These are phyloP conservation scores for Drosophila athabasca DNA, from an alignment of 1,140 invertebrate genomes.

Conservation along the genomic window DNA sequence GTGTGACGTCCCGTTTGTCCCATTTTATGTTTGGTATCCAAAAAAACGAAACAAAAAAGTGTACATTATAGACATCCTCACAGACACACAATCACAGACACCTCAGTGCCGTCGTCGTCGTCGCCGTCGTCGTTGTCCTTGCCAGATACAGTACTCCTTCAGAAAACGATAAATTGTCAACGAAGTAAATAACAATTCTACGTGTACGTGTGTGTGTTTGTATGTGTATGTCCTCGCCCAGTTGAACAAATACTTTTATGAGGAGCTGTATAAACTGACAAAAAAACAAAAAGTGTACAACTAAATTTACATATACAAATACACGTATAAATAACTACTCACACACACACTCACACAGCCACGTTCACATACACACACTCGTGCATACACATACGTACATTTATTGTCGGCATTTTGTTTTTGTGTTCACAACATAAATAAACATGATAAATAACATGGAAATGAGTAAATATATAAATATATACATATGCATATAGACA, in stretches of 20 bases:
- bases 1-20: conserved; percentile 71
- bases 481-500: conserved; percentile 41
- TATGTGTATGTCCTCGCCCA: conserved; percentile 33
- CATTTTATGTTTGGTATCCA: conserved; percentile 37
- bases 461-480: conserved; percentile 44
- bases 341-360: conserved; percentile 36
- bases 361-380: conserved; percentile 1
- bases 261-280: conserved; percentile 31
- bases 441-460: conserved; percentile 58
- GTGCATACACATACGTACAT: conserved; percentile 30
- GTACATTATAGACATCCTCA: conserved; percentile 38
- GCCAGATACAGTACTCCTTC: not conserved
- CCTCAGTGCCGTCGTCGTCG: not conserved
- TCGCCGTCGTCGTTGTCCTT: conserved; percentile 24
- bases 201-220: conserved; percentile 35
- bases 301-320: conserved; percentile 59
- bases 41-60: conserved; percentile 7
- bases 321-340: conserved; percentile 63
- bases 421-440: conserved; percentile 73
- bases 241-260: conserved; percentile 19
- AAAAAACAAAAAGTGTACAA: conserved; percentile 24
- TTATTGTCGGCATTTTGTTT: conserved; percentile 72
- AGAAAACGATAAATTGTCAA: conserved; percentile 41
- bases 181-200: conserved; percentile 38
- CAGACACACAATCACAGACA: conserved; percentile 7